Conservation (phyloP, 2,113 vertebrate genomes). For the Rhabdomys dilectus region DNA sequence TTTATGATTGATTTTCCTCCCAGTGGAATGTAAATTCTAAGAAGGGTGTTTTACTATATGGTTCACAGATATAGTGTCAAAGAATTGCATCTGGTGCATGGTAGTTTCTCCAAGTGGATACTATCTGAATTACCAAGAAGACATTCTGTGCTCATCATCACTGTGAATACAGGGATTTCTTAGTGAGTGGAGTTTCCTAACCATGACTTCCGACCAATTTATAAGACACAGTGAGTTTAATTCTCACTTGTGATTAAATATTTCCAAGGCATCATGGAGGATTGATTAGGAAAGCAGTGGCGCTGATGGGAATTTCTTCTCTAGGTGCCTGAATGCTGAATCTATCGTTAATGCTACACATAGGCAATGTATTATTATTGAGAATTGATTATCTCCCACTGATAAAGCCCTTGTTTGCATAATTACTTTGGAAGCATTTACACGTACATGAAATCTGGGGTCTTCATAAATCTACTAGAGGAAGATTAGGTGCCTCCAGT, state of each 20-base stretch:
- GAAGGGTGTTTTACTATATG: background rate
- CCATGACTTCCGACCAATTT: background rate
- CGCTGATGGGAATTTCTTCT: background rate
- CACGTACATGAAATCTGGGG: constrained; percentile 12
- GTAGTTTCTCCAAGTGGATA: background rate
- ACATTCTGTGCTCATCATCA: background rate
- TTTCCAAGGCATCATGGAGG: background rate
- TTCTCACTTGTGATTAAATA: background rate
- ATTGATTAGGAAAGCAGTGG: background rate
- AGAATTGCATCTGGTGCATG: background rate
- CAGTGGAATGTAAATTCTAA: background rate
- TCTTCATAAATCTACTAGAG: constrained; percentile 43
- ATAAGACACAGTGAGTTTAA: background rate
- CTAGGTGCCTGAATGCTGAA: background rate
- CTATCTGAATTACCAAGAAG: background rate
- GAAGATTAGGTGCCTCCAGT: background rate
- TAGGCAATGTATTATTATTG: constrained; percentile 58
- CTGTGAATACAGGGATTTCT: background rate
- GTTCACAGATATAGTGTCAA: background rate
- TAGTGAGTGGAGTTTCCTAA: background rate
- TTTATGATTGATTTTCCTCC: background rate
- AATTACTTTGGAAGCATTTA: constrained; percentile 62
- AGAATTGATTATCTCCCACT: constrained; percentile 62
- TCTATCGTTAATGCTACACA: background rate
- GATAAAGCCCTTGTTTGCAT: constrained; percentile 53